A percentile compares a stretch with the other conserved stretches of the same genome.
Conservation (phyloP, 1,140 invertebrate species). For the Camponotus vicinus region DNA sequence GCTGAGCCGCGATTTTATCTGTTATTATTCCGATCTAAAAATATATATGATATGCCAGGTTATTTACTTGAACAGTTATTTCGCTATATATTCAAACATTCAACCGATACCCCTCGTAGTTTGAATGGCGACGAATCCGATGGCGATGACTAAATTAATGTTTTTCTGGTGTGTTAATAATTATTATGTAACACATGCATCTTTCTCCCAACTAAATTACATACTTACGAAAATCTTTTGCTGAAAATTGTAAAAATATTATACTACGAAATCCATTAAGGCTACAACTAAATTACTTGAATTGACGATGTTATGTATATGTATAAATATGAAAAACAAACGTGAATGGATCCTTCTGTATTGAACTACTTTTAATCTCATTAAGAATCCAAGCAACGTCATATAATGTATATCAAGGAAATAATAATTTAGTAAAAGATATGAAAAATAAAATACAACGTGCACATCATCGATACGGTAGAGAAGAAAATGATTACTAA, state of each 20-base stretch:
- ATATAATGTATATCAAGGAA: conserved; percentile 24
- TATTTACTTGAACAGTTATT: conserved; percentile 55
- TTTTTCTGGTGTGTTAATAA: conserved; percentile 41
- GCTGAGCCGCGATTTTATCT: conserved; percentile 41
- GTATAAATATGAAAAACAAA: conserved; percentile 51
- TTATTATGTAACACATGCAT: conserved; percentile 66
- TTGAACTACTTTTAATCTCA: conserved; percentile 37
- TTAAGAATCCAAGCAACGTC: conserved; percentile 34
- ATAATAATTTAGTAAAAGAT: not conserved
- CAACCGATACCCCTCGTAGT: conserved; percentile 9
- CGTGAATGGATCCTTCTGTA: conserved; percentile 31
- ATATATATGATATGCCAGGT: conserved; percentile 44
- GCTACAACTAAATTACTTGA: conserved; percentile 70
- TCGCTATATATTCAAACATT: conserved; percentile 26
- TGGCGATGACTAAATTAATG: conserved; percentile 30
- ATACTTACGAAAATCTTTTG: conserved; percentile 68
- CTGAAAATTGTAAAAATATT: conserved; percentile 68
- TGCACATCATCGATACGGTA: not conserved
- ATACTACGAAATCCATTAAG: conserved; percentile 60
- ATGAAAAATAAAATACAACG: not conserved
- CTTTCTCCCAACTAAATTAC: conserved; percentile 53
- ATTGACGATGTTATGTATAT: conserved; percentile 74
- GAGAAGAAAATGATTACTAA: conserved; percentile 12
- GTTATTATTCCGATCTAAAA: conserved; percentile 51
- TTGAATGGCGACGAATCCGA: conserved; percentile 27